Base-by-base conservation (phyloP, 2,888 invertebrate species). In the Mayetiola destructor region DNA sequence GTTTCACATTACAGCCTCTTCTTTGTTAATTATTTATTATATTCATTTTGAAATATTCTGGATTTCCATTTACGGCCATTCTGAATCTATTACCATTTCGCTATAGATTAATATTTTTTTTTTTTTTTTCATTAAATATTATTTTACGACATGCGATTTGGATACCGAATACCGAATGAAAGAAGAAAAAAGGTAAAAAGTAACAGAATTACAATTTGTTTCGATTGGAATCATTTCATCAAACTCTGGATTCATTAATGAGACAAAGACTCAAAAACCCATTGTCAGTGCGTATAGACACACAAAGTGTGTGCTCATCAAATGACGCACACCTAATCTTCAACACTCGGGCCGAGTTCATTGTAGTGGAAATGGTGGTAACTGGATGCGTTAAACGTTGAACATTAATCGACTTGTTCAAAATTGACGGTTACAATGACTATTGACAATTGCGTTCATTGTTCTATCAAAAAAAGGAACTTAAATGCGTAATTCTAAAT, bases 201-300 rank as follows among this genome's bases (percentile, higher is more conserved):
- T 48, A 48, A 48, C 48, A 48, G 48, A 27, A 48, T 48, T 48
- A 48, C 48, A 48, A 48, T 27, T 48, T 27, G n/a, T n/a, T n/a
- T n/a, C n/a, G n/a, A n/a, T n/a, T n/a, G n/a, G n/a, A n/a, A n/a
- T n/a, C n/a, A n/a, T n/a, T n/a, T n/a, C n/a, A n/a, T n/a, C n/a
- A n/a, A n/a, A n/a, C n/a, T n/a, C n/a, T n/a, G n/a, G n/a, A n/a
- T n/a, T n/a, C n/a, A n/a, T n/a, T n/a, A n/a, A n/a, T n/a, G n/a
- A n/a, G n/a, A n/a, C n/a, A n/a, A n/a, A n/a, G n/a, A n/a, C n/a
- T n/a, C n/a, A 42, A 42, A 42, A 23, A 42, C 21, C 3, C 23
- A 23, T 8, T 4, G 16, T 4, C 36, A 12, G 12, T 12, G 4
- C n/a, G n/a, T n/a, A 12, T 3, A 36, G 36, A 3, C 5, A 12